Conservation (phyloP, 2,888 invertebrate species). For the Eristalis arbustorum region DNA sequence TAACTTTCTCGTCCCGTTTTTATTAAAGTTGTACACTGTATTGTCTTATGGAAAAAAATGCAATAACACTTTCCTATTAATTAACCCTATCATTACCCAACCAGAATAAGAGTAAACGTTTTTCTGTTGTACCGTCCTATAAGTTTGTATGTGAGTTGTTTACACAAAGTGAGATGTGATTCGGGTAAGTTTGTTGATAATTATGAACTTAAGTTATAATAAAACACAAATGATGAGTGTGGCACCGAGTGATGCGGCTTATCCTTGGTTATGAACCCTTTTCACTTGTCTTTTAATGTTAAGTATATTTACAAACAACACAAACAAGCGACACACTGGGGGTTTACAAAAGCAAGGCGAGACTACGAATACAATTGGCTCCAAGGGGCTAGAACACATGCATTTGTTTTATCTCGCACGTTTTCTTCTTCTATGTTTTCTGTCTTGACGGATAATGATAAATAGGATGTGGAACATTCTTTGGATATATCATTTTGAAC, state of each 20-base stretch:
- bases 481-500: not conserved
- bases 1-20: not conserved
- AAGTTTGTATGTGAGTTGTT: not conserved
- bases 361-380: not conserved
- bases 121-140: conserved; percentile 36
- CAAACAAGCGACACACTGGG: not conserved
- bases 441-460: not conserved
- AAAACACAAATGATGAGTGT: conserved; percentile 59
- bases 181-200: conserved; percentile 42
- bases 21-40: not conserved
- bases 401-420: conserved; percentile 9
- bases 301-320: conserved; percentile 57
- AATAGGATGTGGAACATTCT: not conserved
- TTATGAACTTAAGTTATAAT: conserved; percentile 43
- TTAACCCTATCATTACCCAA: conserved; percentile 5
- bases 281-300: conserved; percentile 54
- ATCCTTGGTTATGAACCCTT: conserved; percentile 23
- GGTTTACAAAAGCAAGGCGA: not conserved
- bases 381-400: not conserved
- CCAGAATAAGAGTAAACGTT: conserved; percentile 34
- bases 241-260: conserved; percentile 5
- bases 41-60: not conserved
- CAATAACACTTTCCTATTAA: not conserved
- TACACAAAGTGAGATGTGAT: not conserved
- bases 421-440: not conserved